Evolutionary conservation across 2,113 vertebrate species (phyloP).

Genomic region (Silurus meridionalis): DNA sequence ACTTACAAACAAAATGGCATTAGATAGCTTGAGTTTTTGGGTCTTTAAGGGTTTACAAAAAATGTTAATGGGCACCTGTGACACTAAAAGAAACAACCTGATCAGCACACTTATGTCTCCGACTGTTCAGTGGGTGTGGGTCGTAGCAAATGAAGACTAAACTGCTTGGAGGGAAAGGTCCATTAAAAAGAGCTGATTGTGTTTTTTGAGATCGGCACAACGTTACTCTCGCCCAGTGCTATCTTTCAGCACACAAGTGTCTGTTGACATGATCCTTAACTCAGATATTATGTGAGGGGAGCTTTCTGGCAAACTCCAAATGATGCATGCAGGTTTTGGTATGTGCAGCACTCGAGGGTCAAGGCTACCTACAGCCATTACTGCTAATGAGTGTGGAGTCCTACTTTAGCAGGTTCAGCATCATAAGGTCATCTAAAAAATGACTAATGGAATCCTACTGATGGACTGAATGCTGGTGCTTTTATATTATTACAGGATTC

Average conservation of each 20-base stretch:
- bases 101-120: background rate
- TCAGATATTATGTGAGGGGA: constrained; percentile 78
- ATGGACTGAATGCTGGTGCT: constrained; percentile 67
- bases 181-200: constrained; percentile 68
- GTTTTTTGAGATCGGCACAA: constrained; percentile 70
- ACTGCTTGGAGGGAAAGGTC: constrained; percentile 58
- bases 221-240: constrained; percentile 68
- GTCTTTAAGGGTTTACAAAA: background rate
- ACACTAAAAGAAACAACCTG: background rate
- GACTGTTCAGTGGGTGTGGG: background rate
- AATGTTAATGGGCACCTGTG: background rate
- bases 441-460: constrained; percentile 80
- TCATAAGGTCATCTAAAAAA: constrained; percentile 77
- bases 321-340: constrained; percentile 74
- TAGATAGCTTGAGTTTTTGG: background rate
- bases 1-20: background rate
- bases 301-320: constrained; percentile 79
- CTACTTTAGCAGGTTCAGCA: constrained; percentile 80
- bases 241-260: constrained; percentile 75
- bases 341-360: constrained; percentile 67
- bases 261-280: constrained; percentile 85
- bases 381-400: constrained; percentile 80
- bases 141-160: constrained; percentile 40
- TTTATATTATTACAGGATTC: constrained; percentile 69
- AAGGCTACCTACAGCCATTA: constrained; percentile 78